Evolutionary conservation across 2,113 vertebrate genomes (phyloP), one percentile per base, ranked within the genome.

Genomic region (Lethenteron reissneri): DNA sequence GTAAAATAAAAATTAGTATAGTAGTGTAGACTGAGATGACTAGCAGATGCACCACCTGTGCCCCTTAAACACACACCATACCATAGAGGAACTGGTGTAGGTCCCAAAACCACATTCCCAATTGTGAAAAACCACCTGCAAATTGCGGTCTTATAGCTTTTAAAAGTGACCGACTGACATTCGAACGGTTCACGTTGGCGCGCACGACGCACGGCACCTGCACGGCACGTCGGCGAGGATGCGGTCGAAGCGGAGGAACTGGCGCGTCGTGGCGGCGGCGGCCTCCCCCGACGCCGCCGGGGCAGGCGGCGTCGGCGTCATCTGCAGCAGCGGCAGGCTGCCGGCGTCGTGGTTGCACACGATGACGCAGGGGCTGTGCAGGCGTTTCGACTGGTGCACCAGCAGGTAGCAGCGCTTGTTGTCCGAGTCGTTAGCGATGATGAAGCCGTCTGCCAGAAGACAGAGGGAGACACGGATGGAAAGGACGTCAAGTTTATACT

Each of bases 321-420:
- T 78, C 2, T 82, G 80, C 14, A 99, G 84, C 8, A 83, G 81
- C 3, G 95, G 94, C 72, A 99, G 90, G 82, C 85, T 87, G 76
- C 90, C 86, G 1, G 92, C 95, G 12, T 99, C 91, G 3, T 99
- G 95, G 80, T 99, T 99, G 64, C 95, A 84, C 76, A 99, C 95
- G 88, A 97, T 95, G 78, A 99, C 86, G 76, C 91, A 97, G 0
- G 95, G 92, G 75, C 95, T 99, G 81, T 89, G 90, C 69, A 99
- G 79, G 25, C 90, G 81, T 78, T 99, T 99, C 75, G 92, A 90
- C 77, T 99, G 95, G 78, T 97, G 95, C 76, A 99, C 92, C n/a
- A 99, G 84, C 77, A 99, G 83, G 80, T 99, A 99, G 81, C 94
- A 99, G 74, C 94, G 92, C 77, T 89, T 97, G 81, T 97, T 97